These are phyloP conservation scores for Cosmopolites sordidus DNA, from an alignment of 2,888 invertebrate genomes.

Conservation along the genomic window DNA sequence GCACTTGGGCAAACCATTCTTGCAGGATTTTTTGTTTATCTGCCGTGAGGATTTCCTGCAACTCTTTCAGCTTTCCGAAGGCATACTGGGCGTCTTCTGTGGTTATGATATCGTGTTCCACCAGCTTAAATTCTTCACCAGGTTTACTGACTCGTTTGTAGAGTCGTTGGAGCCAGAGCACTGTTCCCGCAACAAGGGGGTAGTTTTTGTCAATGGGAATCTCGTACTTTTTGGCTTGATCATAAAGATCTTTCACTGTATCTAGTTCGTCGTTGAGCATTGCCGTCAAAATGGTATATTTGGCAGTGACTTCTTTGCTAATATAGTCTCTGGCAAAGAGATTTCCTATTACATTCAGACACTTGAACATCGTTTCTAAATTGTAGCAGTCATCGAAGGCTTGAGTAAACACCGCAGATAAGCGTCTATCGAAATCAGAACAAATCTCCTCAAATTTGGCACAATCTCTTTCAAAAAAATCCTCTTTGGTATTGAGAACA, in stretches of 20 bases:
- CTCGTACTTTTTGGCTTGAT: constrained; percentile 53
- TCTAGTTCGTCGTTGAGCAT: constrained; percentile 64
- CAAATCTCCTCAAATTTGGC: constrained; percentile 58
- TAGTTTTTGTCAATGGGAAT: constrained; percentile 62
- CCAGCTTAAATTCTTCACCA: constrained; percentile 57
- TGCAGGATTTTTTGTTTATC: constrained; percentile 61
- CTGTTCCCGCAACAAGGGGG: constrained; percentile 70
- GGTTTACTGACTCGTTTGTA: constrained; percentile 56
- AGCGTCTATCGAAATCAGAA: constrained; percentile 68
- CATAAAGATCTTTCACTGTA: constrained; percentile 59
- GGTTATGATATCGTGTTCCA: constrained; percentile 62
- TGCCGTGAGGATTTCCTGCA: constrained; percentile 60
- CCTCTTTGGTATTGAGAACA: constrained; percentile 66
- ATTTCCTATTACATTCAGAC: constrained; percentile 54
- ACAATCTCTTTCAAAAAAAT: constrained; percentile 63
- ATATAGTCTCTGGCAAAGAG: constrained; percentile 73
- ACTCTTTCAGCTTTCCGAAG: constrained; percentile 61
- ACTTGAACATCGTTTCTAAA: constrained; percentile 60
- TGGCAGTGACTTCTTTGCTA: constrained; percentile 63
- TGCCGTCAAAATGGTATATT: constrained; percentile 61
- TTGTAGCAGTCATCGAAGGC: constrained; percentile 77
- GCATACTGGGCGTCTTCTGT: constrained; percentile 55
- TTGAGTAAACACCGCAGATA: constrained; percentile 75
- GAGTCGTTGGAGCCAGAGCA: constrained; percentile 66
- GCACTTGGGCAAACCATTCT: constrained; percentile 66